These are phyloP conservation scores for Mythimna pallens DNA, from an alignment of 2,888 invertebrate genomes.

Conservation along the genomic window DNA sequence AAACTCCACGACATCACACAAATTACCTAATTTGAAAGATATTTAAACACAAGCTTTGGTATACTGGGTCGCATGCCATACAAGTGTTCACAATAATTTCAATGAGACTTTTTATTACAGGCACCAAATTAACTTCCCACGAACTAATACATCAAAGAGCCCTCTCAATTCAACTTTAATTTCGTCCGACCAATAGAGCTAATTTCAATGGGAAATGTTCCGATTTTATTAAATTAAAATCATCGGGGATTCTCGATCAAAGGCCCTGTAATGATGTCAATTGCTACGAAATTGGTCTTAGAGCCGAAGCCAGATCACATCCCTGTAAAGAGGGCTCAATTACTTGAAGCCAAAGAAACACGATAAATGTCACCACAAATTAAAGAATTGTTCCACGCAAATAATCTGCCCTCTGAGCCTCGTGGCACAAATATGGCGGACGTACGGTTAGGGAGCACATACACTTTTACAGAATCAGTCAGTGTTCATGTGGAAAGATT, in stretches of 20 bases:
- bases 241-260: conserved; percentile 82
- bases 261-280: conserved; percentile 83
- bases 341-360: conserved; percentile 84
- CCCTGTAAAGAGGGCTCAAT: conserved; percentile 81
- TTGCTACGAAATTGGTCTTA: conserved; percentile 84
- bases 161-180: conserved; percentile 61
- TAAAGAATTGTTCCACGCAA: conserved; percentile 85
- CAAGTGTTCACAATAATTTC: conserved; percentile 42
- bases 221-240: conserved; percentile 83
- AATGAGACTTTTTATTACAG: conserved; percentile 39
- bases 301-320: conserved; percentile 78
- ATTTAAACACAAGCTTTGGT: not conserved
- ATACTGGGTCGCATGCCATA: conserved; percentile 26
- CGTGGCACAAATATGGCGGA: conserved; percentile 69
- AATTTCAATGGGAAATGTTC: conserved; percentile 72
- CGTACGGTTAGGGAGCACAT: conserved; percentile 21
- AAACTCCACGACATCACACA: not conserved
- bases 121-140: conserved; percentile 52
- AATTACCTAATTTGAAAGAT: conserved; percentile 14
- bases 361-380: conserved; percentile 86
- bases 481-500: conserved; percentile 23
- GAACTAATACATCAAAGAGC: conserved; percentile 68
- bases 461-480: conserved; percentile 30
- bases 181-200: conserved; percentile 59
- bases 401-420: conserved; percentile 73